phyloP scores from a whole-genome alignment of 2,113 vertebrate genomes.

The Grantiella picta region DNA sequence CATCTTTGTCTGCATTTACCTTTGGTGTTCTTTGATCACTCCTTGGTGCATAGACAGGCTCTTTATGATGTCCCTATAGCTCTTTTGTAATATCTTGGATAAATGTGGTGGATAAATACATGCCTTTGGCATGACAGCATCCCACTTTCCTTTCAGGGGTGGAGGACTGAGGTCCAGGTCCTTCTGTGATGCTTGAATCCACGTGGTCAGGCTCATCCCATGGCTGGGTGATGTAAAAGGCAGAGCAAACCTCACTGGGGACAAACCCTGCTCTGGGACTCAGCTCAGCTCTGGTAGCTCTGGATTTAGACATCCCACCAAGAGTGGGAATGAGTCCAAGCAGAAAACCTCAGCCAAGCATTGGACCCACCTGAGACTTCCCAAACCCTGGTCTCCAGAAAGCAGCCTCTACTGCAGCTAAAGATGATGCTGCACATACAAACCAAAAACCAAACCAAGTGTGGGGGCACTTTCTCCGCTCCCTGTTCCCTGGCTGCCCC shows the following conservation, averaged over 20 bases:
- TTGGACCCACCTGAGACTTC: not conserved
- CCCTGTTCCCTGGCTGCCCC: not conserved
- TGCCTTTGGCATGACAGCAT: not conserved
- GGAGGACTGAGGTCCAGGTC: not conserved
- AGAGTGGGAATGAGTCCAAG: not conserved
- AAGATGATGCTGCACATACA: not conserved
- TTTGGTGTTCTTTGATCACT: not conserved
- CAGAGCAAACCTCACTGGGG: not conserved
- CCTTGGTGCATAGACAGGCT: not conserved
- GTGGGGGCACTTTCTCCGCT: not conserved
- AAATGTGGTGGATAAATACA: accelerated
- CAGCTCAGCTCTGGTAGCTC: not conserved
- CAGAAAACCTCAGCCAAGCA: not conserved
- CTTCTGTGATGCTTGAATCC: not conserved
- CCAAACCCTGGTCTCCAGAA: accelerated
- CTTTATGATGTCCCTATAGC: not conserved
- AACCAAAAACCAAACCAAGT: not conserved
- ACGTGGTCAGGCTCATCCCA: not conserved
- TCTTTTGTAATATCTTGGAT: not conserved
- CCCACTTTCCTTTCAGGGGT: not conserved
- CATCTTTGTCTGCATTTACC: not conserved
- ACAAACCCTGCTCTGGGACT: not conserved
- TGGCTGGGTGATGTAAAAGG: not conserved
- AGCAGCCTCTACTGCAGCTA: not conserved
- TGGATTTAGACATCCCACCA: not conserved